Evolutionary conservation across 1,140 invertebrate genomes (phyloP), one percentile per base, ranked within the genome.

Genomic region (Liolophura sinensis): DNA sequence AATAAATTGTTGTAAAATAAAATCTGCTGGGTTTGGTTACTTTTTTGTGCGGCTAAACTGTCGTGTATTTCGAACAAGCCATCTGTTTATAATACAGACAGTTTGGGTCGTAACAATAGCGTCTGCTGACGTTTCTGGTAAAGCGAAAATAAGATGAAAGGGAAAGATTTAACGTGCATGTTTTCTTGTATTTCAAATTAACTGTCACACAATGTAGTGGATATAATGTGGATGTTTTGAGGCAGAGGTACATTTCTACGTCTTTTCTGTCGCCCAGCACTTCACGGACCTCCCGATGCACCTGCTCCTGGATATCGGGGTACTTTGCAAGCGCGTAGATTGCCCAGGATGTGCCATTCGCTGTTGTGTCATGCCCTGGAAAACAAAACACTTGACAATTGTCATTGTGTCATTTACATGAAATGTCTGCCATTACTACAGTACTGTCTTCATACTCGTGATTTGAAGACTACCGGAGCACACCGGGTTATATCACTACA

Each of bases 181-280:
- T 54, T 54, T 20, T 3, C 3, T 20, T 54, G 1, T 54, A 12
- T 20, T 24, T 20, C 24, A 4, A n/a, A 3, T 3, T 54, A 20
- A 7, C 3, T 24, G 18, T 7, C 18, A n/a, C 18, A 20, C 24
- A n/a, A 54, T 7, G 3, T 20, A 7, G 12, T 7, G n/a, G 24
- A 54, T 12, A 54, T 20, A 54, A n/a, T 5, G 18, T 12, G 7
- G 24, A 54, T 7, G 24, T 3, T 3, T 54, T 24, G n/a, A 20
- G 51, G 3, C 22, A 54, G 7, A 54, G 62, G 49, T 56, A 60
- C 67, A 62, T 58, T 49, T 65, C 47, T 0, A 50, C 48, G 9
- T 64, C 48, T 22, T 87, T 85, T 51, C 73, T 71, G 7, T 64
- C 71, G 15, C 91, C 92, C 40, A 95, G 85, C 0, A 93, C 87